These are phyloP conservation scores for Eucera pruinosa DNA, from an alignment of 2,888 invertebrate species.

Conservation along the genomic window DNA sequence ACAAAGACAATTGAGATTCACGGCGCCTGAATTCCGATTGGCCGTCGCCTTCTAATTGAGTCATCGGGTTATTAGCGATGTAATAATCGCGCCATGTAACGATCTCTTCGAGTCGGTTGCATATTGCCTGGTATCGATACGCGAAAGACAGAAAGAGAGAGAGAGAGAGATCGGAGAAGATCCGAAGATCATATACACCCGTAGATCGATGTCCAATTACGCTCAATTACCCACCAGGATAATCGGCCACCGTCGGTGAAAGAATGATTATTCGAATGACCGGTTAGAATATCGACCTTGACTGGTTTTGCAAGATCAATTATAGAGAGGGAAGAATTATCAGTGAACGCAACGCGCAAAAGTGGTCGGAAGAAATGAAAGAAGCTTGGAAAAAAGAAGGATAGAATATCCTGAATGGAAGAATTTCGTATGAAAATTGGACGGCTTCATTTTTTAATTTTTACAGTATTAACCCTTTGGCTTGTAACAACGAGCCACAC, in stretches of 20 bases:
- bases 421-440: no score
- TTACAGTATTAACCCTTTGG: no score
- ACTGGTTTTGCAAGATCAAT: slow-evolving; percentile 65
- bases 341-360: neutral
- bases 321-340: slow-evolving; percentile 1
- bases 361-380: neutral
- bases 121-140: slow-evolving; percentile 33
- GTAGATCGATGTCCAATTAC: slow-evolving; percentile 72
- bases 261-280: slow-evolving; percentile 65
- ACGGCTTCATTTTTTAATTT: no score
- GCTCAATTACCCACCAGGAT: slow-evolving; percentile 68
- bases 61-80: slow-evolving; percentile 71
- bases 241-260: slow-evolving; percentile 66
- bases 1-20: slow-evolving; percentile 50
- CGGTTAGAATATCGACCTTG: slow-evolving; percentile 63
- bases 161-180: neutral
- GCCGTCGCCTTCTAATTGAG: slow-evolving; percentile 71
- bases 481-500: no score
- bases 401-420: no score
- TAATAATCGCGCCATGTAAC: slow-evolving; percentile 56
- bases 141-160: no score
- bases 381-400: neutral
- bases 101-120: slow-evolving; percentile 9
- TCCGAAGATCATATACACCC: slow-evolving; percentile 45
- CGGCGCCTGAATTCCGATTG: slow-evolving; percentile 68